Percentiles rank a stretch among this genome's conserved stretches.
Evolutionary conservation across 2,797 vertebrate species (phyloP).

Genomic region (Sternotherus odoratus): DNA sequence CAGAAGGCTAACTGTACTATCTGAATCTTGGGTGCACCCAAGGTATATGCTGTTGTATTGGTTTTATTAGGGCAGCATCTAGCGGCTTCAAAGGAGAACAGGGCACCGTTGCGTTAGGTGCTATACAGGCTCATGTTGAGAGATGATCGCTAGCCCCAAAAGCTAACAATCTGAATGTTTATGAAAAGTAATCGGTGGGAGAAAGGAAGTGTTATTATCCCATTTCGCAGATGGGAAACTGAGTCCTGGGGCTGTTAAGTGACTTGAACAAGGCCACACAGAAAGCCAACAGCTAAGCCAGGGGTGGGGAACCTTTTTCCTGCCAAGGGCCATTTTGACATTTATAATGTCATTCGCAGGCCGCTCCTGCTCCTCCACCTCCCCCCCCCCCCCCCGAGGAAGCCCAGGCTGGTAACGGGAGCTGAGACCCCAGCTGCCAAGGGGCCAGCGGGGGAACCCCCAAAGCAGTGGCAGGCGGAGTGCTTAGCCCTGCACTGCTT

Average conservation of each 20-base stretch:
- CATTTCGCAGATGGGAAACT: not conserved
- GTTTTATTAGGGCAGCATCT: not conserved
- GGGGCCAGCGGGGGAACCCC: too few species aligned
- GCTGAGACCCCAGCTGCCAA: too few species aligned
- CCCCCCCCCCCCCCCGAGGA: too few species aligned
- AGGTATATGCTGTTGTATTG: not conserved
- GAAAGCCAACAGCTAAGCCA: not conserved
- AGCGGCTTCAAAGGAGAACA: not conserved
- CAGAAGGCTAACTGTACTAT: not conserved
- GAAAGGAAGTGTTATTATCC: not conserved
- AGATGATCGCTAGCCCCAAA: fast-evolving
- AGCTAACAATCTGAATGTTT: not conserved
- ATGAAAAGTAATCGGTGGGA: not conserved
- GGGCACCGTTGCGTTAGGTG: not conserved
- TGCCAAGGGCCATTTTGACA: too few species aligned
- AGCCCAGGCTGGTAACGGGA: too few species aligned
- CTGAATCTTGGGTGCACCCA: too few species aligned
- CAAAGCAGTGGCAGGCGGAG: too few species aligned
- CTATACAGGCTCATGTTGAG: fast-evolving
- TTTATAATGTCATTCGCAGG: too few species aligned
- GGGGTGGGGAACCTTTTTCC: too few species aligned
- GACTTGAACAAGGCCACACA: not conserved
- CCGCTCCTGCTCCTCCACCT: too few species aligned
- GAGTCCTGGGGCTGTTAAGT: not conserved
- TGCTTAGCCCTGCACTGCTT: too few species aligned